Base-by-base conservation (phyloP, 2,888 invertebrate genomes). In the Arge pagana region DNA sequence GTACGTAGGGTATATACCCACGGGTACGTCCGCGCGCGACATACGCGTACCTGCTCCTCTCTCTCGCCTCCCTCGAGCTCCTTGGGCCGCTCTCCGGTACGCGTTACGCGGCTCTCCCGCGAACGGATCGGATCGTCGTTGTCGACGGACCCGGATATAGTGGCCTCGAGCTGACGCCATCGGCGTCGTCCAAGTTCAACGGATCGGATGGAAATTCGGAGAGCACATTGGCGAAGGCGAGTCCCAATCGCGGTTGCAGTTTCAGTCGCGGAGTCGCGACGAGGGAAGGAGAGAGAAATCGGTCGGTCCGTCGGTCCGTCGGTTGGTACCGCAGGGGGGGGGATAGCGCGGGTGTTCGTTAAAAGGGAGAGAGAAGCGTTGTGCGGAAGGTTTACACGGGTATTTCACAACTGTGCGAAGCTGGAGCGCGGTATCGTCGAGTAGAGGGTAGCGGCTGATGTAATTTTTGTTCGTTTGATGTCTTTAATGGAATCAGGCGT, bases 391-490 rank as follows among this genome's bases (percentile, higher is more conserved):
- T 48, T 48, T 48, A 26, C 50, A 21, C 43, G 42, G 33, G 50
- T 50, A 42, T 51, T 51, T 42, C 41, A 36, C 11, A 36, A 26
- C 33, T 23, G 26, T 43, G 21, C 23, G 50, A 35, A 35, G 43
- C 30, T 43, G 50, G 26, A 40, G 30, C 36, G 36, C n/a, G 13
- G 48, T 26, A n/a, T 26, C 40, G 52, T 48, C 48, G 65, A 64
- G 62, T 60, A 61, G 61, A 68, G 68, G 70, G 69, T 68, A 68
- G 66, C 66, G 66, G 70, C 65, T 72, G 72, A 74, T 72, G 71
- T 71, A 72, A 74, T 74, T 74, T 74, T 74, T 74, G 73, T 66
- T 66, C 74, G 74, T 74, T 74, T 74, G 74, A 74, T 74, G 74
- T 74, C 69, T 69, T 69, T 72, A 74, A 74, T 74, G 68, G 69